Conservation (phyloP, 1,140 invertebrate genomes). For the Sycobia sp. region DNA sequence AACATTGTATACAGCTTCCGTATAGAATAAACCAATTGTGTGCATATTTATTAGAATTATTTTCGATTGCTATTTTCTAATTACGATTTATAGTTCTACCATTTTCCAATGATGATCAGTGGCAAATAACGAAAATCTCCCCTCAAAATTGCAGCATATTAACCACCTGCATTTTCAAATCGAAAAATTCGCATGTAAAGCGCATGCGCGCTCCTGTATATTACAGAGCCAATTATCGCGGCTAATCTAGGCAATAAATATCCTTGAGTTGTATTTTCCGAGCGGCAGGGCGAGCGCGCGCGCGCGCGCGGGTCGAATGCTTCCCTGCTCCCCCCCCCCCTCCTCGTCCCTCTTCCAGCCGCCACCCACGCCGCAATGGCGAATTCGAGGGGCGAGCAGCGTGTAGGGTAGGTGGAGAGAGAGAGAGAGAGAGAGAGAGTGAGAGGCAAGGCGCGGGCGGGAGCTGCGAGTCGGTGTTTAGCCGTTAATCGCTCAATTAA, state of each 20-base stretch:
- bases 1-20: no score
- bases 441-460: not conserved
- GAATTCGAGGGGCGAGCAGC: not conserved
- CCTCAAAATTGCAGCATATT: no score
- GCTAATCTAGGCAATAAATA: constrained; percentile 60
- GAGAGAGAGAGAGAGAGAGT: not conserved
- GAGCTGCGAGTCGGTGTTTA: constrained; percentile 49
- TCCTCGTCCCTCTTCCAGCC: not conserved
- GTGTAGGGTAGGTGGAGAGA: not conserved
- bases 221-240: constrained; percentile 57
- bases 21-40: no score
- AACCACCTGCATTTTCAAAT: no score
- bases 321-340: not conserved
- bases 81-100: no score
- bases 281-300: no score
- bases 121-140: no score
- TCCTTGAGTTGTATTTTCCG: constrained; percentile 60
- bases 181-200: no score
- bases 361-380: no score
- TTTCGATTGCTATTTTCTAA: no score
- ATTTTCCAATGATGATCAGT: no score
- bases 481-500: constrained; percentile 63
- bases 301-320: not conserved
- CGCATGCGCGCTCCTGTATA: constrained; percentile 45
- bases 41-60: no score